A percentile compares a stretch with the other conserved stretches of the same genome.
Evolutionary conservation across 1,140 invertebrate species (phyloP).

Genomic region (Papilio xuthus): DNA sequence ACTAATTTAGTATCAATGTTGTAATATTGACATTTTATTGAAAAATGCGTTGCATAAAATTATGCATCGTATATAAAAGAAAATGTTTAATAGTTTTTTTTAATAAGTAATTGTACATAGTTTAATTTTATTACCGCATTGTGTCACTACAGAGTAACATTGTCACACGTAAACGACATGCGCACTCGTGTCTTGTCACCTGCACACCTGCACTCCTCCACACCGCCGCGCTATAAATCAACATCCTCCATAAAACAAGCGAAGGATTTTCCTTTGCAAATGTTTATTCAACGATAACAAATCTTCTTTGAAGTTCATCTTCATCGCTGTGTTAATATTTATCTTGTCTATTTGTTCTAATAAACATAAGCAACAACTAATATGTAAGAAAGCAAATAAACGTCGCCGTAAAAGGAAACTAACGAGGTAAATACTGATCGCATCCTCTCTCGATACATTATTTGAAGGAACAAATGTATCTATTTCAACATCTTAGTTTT

Average conservation of each 20-base stretch:
- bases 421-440: no score
- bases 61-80: not conserved
- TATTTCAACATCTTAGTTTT: not conserved
- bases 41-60: not conserved
- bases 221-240: not conserved
- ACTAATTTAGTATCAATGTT: no score
- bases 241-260: not conserved
- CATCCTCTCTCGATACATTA: not conserved
- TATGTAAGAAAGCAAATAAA: not conserved
- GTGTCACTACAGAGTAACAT: not conserved
- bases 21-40: no score
- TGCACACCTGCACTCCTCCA: not conserved
- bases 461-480: not conserved
- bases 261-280: conserved; percentile 14
- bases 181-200: not conserved
- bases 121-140: not conserved
- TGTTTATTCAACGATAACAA: not conserved
- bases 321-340: not conserved
- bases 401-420: not conserved
- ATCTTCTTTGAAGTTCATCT: conserved; percentile 10
- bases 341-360: not conserved
- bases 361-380: not conserved
- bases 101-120: not conserved
- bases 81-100: not conserved
- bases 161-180: not conserved